phyloP scores from a whole-genome alignment of 2,888 invertebrate species.

The Macropis europaea region DNA sequence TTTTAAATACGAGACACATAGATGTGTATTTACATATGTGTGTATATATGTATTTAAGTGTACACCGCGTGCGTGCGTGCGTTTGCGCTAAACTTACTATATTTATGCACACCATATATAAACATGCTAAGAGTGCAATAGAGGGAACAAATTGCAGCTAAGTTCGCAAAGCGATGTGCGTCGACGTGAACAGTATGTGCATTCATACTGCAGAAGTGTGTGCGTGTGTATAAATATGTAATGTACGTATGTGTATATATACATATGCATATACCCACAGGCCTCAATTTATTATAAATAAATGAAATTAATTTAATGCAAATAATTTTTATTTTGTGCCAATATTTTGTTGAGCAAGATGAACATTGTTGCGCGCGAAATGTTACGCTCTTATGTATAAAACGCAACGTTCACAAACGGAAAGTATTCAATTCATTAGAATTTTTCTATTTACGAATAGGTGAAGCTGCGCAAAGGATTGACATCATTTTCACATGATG shows the following conservation, averaged over 20 bases:
- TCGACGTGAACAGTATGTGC: constrained; percentile 16
- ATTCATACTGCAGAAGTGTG: constrained; percentile 8
- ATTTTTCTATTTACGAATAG: constrained; percentile 8
- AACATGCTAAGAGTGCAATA: constrained; percentile 29
- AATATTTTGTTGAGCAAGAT: constrained; percentile 27
- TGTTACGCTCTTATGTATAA: constrained; percentile 14
- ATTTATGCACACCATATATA: constrained; percentile 40
- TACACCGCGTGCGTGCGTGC: constrained; percentile 28
- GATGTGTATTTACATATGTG: constrained; percentile 58
- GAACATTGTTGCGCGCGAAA: constrained; percentile 15
- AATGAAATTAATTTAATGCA: constrained; percentile 15
- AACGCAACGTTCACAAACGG: constrained; percentile 14
- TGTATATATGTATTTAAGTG: constrained; percentile 47
- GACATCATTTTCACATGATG: not conserved
- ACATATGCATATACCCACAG: constrained; percentile 13
- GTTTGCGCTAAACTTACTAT: constrained; percentile 19
- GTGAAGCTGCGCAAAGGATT: not conserved
- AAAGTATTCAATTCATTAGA: constrained; percentile 17
- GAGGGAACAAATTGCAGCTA: constrained; percentile 30
- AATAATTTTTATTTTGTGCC: constrained; percentile 43
- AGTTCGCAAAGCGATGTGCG: constrained; percentile 16
- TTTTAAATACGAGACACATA: constrained; percentile 38
- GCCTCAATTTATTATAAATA: constrained; percentile 41
- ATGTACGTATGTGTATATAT: constrained; percentile 26
- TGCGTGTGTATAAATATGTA: constrained; percentile 34